phyloP scores from a whole-genome alignment of 2,888 invertebrate genomes.

The Frankliniella fusca region DNA sequence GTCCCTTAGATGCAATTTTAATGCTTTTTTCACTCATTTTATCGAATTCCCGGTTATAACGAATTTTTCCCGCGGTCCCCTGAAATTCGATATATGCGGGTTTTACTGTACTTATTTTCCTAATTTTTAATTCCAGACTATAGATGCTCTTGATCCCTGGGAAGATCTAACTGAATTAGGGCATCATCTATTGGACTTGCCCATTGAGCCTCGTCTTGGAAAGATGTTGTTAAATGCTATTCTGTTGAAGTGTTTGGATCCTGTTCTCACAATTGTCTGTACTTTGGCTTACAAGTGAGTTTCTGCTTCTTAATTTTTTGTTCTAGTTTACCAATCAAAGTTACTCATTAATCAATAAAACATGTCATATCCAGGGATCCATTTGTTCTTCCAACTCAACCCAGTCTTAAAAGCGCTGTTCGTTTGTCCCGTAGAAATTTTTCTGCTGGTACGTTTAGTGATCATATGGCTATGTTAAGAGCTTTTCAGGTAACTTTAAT shows the following conservation, averaged over 20 bases:
- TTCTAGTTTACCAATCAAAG: background rate
- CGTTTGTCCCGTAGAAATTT: constrained; percentile 62
- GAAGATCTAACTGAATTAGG: constrained; percentile 87
- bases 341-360: background rate
- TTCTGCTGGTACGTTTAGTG: constrained; percentile 73
- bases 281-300: constrained; percentile 61
- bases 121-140: constrained; percentile 60
- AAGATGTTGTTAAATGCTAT: constrained; percentile 88
- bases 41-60: too few species aligned
- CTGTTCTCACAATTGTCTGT: constrained; percentile 85
- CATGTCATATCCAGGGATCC: constrained; percentile 59
- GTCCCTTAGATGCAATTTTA: too few species aligned
- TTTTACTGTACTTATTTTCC: too few species aligned
- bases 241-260: constrained; percentile 87
- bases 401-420: constrained; percentile 61
- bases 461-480: constrained; percentile 80
- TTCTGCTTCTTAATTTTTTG: background rate
- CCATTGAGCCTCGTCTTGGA: constrained; percentile 85
- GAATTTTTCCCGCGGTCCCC: too few species aligned
- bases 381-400: constrained; percentile 69
- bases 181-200: constrained; percentile 79
- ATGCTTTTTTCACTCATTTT: too few species aligned
- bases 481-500: constrained; percentile 61
- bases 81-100: too few species aligned
- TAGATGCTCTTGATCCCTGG: constrained; percentile 79